phyloP scores from a whole-genome alignment of 2,113 vertebrate species.

The Arvicanthis niloticus region DNA sequence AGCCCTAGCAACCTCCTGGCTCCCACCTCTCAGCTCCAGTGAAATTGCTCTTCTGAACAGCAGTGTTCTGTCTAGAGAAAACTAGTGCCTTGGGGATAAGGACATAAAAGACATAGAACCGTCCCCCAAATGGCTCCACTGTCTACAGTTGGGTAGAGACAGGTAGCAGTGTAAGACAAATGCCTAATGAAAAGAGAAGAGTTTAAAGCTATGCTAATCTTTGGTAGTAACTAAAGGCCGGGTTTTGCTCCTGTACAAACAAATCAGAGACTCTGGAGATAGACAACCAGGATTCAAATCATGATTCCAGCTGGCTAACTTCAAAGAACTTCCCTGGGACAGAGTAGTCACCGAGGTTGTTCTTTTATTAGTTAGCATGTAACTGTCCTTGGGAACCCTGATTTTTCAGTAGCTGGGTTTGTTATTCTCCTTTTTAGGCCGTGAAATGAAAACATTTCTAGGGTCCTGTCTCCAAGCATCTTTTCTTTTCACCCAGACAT shows the following conservation, averaged over 20 bases:
- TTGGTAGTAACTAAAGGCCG: neutral
- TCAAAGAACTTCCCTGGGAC: neutral
- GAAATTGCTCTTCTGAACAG: slow-evolving; percentile 41
- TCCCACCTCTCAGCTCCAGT: neutral
- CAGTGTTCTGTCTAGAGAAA: neutral
- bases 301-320: neutral
- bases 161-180: neutral
- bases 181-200: neutral
- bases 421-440: neutral
- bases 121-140: neutral
- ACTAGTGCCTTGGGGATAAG: neutral
- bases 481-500: neutral
- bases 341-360: neutral
- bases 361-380: neutral
- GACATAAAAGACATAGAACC: neutral
- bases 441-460: slow-evolving; percentile 22
- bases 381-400: neutral
- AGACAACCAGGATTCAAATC: neutral
- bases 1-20: neutral
- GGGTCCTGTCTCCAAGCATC: neutral
- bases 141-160: neutral
- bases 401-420: neutral
- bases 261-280: slow-evolving; percentile 13
- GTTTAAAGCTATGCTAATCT: neutral
- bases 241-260: neutral